Conservation (phyloP, 1,140 invertebrate species). For the Ceratosolen fusciceps region DNA sequence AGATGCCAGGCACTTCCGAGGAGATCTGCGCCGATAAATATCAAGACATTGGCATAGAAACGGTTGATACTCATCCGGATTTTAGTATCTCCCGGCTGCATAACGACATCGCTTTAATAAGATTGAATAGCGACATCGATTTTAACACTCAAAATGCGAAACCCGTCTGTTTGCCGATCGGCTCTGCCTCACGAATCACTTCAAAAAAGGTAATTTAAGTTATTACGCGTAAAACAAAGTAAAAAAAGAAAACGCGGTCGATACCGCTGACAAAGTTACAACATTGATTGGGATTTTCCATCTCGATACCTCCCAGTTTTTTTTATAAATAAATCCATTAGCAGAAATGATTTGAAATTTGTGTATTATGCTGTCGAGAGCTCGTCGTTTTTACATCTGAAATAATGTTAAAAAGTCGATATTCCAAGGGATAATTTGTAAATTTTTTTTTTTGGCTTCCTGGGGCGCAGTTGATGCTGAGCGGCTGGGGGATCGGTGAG, state of each 20-base stretch:
- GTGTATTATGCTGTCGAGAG: too few species aligned
- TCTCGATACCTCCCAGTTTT: too few species aligned
- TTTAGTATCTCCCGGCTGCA: slow-evolving; percentile 68
- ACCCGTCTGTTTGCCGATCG: slow-evolving; percentile 75
- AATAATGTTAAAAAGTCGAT: too few species aligned
- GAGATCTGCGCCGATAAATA: slow-evolving; percentile 73
- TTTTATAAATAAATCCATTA: too few species aligned
- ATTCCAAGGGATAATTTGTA: too few species aligned
- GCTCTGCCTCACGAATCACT: slow-evolving; percentile 52
- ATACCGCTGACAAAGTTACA: too few species aligned
- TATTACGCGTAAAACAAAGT: too few species aligned
- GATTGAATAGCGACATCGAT: slow-evolving; percentile 70
- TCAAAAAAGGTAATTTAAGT: slow-evolving; percentile 58
- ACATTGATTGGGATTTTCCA: too few species aligned
- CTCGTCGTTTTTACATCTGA: too few species aligned
- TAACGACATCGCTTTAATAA: slow-evolving; percentile 78
- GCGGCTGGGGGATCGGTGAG: slow-evolving; percentile 77
- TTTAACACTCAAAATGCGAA: slow-evolving; percentile 70
- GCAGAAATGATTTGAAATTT: too few species aligned
- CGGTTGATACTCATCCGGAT: slow-evolving; percentile 71
- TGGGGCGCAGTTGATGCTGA: slow-evolving; percentile 64
- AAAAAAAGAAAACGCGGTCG: too few species aligned
- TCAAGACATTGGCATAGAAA: slow-evolving; percentile 75
- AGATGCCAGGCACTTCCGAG: slow-evolving; percentile 63
- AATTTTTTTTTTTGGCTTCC: too few species aligned